Percentiles rank a stretch among this genome's conserved stretches.
Conservation (phyloP, 2,113 vertebrate species). For the Ophthalmolycus amberensis region DNA sequence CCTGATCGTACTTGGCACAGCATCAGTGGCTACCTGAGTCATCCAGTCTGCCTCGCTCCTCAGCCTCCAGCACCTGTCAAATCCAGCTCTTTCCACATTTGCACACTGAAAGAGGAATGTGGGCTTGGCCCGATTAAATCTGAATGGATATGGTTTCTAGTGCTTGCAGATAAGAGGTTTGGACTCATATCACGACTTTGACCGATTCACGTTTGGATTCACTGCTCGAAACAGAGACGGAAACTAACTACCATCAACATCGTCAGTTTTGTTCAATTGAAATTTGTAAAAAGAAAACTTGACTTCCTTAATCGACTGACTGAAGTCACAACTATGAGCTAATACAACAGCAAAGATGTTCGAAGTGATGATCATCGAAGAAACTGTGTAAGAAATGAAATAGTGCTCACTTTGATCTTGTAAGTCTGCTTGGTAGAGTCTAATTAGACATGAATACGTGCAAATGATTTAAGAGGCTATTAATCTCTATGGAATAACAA, state of each 20-base stretch:
- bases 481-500: constrained; percentile 30
- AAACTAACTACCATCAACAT: constrained; percentile 30
- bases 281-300: background rate
- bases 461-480: constrained; percentile 32
- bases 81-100: constrained; percentile 60
- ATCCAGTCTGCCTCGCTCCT: constrained; percentile 72
- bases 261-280: background rate
- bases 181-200: constrained; percentile 16
- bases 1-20: constrained; percentile 74
- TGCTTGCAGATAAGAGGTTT: background rate
- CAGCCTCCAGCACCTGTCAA: constrained; percentile 63
- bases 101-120: constrained; percentile 45
- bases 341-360: background rate
- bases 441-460: constrained; percentile 27
- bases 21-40: constrained; percentile 79
- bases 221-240: background rate
- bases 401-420: constrained; percentile 18
- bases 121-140: constrained; percentile 34
- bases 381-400: constrained; percentile 4
- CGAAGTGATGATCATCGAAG: background rate
- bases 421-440: background rate
- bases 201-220: background rate
- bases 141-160: constrained; percentile 43
- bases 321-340: background rate
- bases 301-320: background rate